Base-by-base conservation (phyloP, 2,113 vertebrate genomes). In the Dascyllus trimaculatus region DNA sequence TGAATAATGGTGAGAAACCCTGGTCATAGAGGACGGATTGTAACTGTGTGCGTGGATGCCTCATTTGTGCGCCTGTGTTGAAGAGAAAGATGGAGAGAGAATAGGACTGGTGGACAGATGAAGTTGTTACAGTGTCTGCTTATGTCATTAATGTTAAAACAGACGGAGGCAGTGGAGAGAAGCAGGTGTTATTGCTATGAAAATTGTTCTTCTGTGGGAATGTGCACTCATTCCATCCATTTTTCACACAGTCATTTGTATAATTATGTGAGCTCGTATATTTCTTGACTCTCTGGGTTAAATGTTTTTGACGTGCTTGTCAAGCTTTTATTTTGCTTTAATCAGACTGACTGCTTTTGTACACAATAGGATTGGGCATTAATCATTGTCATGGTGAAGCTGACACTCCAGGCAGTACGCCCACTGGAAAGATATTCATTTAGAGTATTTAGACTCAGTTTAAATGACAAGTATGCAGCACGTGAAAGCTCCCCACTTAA, bases 151-250 rank as follows among this genome's bases (percentile, higher is more conserved):
- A 58, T 87, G 76, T 24, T 52, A 48, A 78, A 82, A 67, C 85
- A 82, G 73, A 71, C 29, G 29, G 48, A 63, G 57, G 56, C 64
- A 65, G 70, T 52, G 18, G 26, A 76, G 56, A 78, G 54, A 56
- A 57, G 69, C 88, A 91, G 87, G 85, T 88, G 81, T 73, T 92
- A 78, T 88, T 66, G 4, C 61, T 4, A 80, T 86, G 56, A 74
- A 80, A 72, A 72, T 67, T 26, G 1, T 19, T 57, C 48, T 62
- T 80, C 66, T 73, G 75, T 69, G 80, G 69, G 68, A 81, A 40
- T 65, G 48, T 58, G 29, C 46, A 4, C 74, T 86, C 61, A 75
- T 82, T 86, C 81, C 59, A 71, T 74, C 57, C 60, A 62, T 74
- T 78, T 81, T 79, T 86, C 75, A 53, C 71, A 43, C 46, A 49